Conservation (phyloP, 2,888 invertebrate species). For the Keiferia lycopersicella region DNA sequence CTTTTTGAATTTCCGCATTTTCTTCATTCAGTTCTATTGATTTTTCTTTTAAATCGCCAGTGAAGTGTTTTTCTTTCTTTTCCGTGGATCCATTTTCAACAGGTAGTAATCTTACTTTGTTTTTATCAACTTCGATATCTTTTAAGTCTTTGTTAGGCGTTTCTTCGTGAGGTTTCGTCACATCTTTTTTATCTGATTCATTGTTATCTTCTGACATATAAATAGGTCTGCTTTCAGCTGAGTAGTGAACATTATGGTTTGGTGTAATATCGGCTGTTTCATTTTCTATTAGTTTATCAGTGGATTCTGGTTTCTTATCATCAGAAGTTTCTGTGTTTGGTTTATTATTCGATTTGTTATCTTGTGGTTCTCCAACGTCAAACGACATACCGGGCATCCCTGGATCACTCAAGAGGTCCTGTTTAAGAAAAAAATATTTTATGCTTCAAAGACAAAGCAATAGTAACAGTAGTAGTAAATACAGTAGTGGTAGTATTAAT, state of each 20-base stretch:
- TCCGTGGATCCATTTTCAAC: not conserved
- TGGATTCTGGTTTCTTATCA: not conserved
- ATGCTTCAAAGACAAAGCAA: too few relatives aligned
- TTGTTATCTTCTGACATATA: not conserved
- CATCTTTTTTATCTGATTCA: not conserved
- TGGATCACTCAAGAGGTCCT: slow-evolving; percentile 14
- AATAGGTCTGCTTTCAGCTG: slow-evolving; percentile 18
- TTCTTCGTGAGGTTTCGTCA: not conserved
- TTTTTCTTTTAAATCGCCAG: not conserved
- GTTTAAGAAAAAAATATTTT: not conserved
- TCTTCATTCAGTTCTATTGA: not conserved
- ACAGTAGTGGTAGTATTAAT: not conserved
- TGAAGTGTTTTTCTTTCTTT: not conserved
- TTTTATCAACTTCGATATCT: not conserved
- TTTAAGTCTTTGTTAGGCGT: not conserved
- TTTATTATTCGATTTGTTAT: not conserved
- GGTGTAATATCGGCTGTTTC: not conserved
- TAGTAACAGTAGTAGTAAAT: not conserved
- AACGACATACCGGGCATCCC: slow-evolving; percentile 11
- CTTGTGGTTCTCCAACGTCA: slow-evolving; percentile 8
- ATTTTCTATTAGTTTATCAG: not conserved
- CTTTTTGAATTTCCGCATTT: not conserved
- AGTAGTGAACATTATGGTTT: not conserved
- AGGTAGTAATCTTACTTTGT: not conserved
- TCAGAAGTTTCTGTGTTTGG: not conserved